These are phyloP conservation scores for Archips crataeganus DNA, from an alignment of 2,888 invertebrate genomes.

Conservation along the genomic window DNA sequence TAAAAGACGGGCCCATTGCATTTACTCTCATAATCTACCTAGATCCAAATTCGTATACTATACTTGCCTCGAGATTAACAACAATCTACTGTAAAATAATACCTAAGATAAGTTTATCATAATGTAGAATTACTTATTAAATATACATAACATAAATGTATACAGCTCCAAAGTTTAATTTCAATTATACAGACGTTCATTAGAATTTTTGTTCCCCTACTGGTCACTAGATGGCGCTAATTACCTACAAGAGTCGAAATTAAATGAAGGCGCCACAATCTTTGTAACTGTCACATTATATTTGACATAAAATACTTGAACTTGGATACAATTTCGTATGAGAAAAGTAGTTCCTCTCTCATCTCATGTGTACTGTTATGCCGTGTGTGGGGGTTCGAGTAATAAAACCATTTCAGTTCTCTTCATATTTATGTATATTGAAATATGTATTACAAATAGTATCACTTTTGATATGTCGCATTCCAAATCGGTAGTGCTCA, in stretches of 20 bases:
- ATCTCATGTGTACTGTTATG: too few relatives aligned
- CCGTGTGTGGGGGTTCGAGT: not conserved
- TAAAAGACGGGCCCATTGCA: not conserved
- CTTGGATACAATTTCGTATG: too few relatives aligned
- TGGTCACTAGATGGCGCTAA: slow-evolving; percentile 23
- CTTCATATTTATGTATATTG: slow-evolving; percentile 21
- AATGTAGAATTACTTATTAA: slow-evolving; percentile 15
- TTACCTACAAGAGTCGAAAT: not conserved
- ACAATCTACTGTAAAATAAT: slow-evolving; percentile 37
- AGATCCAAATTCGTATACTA: not conserved
- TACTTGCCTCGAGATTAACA: slow-evolving; percentile 34
- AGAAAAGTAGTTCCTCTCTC: too few relatives aligned
- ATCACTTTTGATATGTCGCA: slow-evolving; percentile 43
- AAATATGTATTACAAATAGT: slow-evolving; percentile 36
- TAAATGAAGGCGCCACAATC: too few relatives aligned
- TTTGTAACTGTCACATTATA: not conserved
- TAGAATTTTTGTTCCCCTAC: slow-evolving; percentile 7
- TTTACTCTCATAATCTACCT: not conserved
- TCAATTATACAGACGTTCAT: not conserved
- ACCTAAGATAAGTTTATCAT: slow-evolving; percentile 26
- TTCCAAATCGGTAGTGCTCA: slow-evolving; percentile 15
- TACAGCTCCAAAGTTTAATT: not conserved
- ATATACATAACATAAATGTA: slow-evolving; percentile 17
- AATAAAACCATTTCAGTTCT: slow-evolving; percentile 16
- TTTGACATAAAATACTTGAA: not conserved